Evolutionary conservation across 2,113 vertebrate genomes (phyloP).

Genomic region (Xenopus laevis): DNA sequence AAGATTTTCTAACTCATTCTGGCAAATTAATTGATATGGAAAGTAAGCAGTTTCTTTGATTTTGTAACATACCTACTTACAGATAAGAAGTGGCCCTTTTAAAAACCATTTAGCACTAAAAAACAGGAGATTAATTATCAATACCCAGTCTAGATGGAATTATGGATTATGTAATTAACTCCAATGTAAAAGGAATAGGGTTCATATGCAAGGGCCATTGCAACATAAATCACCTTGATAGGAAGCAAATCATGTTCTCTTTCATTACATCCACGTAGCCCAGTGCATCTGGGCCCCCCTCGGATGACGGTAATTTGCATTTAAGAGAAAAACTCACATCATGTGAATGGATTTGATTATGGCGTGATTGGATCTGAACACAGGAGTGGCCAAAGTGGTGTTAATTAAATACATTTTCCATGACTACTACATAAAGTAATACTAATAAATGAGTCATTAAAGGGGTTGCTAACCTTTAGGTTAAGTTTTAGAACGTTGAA

Average conservation of each 20-base stretch:
- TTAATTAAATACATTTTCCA: too few relatives aligned
- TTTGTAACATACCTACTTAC: too few relatives aligned
- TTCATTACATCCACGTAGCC: not conserved
- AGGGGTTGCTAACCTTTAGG: too few relatives aligned
- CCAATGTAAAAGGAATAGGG: not conserved
- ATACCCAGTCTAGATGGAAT: slow-evolving; percentile 3
- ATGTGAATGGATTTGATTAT: not conserved
- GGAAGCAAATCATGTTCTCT: not conserved
- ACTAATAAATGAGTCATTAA: too few relatives aligned
- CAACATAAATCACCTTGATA: slow-evolving; percentile 19
- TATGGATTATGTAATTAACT: slow-evolving; percentile 22
- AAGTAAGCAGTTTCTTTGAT: too few relatives aligned
- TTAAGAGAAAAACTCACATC: not conserved
- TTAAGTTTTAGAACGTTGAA: too few relatives aligned
- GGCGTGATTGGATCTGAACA: not conserved
- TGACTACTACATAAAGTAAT: too few relatives aligned
- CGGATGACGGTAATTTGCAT: not conserved
- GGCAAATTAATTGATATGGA: too few relatives aligned
- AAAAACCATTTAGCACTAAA: not conserved
- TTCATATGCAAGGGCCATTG: not conserved
- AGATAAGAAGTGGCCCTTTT: too few relatives aligned
- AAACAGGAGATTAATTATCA: not conserved
- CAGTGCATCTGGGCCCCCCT: not conserved
- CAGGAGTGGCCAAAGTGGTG: too few relatives aligned
- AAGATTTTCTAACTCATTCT: too few relatives aligned